Evolutionary conservation across 2,888 invertebrate species (phyloP).

Genomic region (Nebria brevicollis): DNA sequence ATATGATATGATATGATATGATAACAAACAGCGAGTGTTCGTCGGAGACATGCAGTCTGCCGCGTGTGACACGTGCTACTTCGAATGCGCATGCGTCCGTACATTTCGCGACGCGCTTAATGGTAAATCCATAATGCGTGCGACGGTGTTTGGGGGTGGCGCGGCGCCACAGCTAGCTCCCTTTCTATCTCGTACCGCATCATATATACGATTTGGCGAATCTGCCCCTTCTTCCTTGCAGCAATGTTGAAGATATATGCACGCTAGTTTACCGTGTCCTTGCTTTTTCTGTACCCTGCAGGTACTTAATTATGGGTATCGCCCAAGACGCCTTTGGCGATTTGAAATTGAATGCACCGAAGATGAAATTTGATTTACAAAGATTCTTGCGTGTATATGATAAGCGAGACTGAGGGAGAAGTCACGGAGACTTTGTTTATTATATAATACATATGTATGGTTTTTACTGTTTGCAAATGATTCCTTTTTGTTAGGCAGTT

Average conservation of each 20-base stretch:
- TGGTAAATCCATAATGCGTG: constrained; percentile 50
- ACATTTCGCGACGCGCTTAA: constrained; percentile 46
- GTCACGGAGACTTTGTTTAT: too few relatives aligned
- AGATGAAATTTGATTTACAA: too few relatives aligned
- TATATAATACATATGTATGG: too few relatives aligned
- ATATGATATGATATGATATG: too few relatives aligned
- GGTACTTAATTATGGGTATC: constrained; percentile 25
- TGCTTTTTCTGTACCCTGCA: not conserved
- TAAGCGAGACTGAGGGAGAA: too few relatives aligned
- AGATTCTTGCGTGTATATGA: too few relatives aligned
- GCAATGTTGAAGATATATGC: not conserved
- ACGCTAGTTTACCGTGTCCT: not conserved
- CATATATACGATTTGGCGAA: not conserved
- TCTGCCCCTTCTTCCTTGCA: not conserved
- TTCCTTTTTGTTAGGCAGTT: too few relatives aligned
- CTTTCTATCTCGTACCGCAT: not conserved
- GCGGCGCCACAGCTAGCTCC: not conserved
- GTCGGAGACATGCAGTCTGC: too few relatives aligned
- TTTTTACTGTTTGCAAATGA: not conserved
- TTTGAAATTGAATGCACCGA: not conserved
- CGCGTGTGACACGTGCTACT: constrained; percentile 27
- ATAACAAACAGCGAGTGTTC: too few relatives aligned
- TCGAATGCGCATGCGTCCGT: constrained; percentile 47
- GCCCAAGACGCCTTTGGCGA: constrained; percentile 13
- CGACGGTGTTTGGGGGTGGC: constrained; percentile 9